Evolutionary conservation across 1,140 invertebrate species (phyloP).

Genomic region (Aporrectodea caliginosa): DNA sequence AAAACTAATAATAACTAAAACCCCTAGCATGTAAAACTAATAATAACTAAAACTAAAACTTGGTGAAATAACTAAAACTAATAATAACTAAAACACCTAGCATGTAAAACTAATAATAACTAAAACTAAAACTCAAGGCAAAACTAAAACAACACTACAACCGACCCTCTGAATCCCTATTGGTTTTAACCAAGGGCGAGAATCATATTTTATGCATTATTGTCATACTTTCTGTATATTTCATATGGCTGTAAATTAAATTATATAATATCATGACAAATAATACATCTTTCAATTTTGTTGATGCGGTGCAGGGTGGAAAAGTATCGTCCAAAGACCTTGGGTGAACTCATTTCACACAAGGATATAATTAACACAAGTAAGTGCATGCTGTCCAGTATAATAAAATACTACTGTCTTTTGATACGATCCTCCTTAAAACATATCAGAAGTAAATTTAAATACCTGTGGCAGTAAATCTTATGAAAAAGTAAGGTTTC

Average conservation of each 20-base stretch:
- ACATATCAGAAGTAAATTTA: neutral
- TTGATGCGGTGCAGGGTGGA: slow-evolving; percentile 71
- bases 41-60: too few relatives aligned
- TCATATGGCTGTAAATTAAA: neutral
- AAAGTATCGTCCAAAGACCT: slow-evolving; percentile 86
- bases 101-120: too few relatives aligned
- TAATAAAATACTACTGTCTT: neutral
- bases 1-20: too few relatives aligned
- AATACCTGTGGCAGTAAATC: neutral
- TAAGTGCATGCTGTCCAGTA: slow-evolving; percentile 59
- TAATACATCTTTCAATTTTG: neutral
- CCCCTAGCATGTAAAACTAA: too few relatives aligned
- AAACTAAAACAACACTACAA: too few relatives aligned
- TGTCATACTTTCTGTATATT: neutral
- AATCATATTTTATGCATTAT: too few relatives aligned
- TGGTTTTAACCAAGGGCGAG: too few relatives aligned
- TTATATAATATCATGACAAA: neutral
- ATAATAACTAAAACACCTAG: too few relatives aligned
- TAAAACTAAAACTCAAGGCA: too few relatives aligned
- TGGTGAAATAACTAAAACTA: too few relatives aligned
- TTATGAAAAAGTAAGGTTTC: neutral
- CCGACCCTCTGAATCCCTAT: too few relatives aligned
- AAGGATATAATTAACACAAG: slow-evolving; percentile 95
- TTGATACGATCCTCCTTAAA: neutral
- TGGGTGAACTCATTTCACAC: slow-evolving; percentile 93